These are phyloP conservation scores for Caenorhabditis imperialis DNA, from an alignment of 2,888 invertebrate genomes.

Conservation along the genomic window DNA sequence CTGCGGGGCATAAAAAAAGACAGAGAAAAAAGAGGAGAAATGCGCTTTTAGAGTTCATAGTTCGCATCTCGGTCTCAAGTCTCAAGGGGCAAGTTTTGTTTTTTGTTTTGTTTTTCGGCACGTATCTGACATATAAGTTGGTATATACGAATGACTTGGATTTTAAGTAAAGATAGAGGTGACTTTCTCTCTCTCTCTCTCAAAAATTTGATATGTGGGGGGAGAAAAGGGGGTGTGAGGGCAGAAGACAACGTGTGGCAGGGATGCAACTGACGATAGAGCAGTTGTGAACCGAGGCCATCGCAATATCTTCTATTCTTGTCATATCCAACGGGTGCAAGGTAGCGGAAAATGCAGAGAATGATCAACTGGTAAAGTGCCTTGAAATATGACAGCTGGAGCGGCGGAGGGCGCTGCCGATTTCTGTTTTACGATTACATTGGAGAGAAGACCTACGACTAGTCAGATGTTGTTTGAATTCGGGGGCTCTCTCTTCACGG, in stretches of 20 bases:
- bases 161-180: slow-evolving; percentile 48
- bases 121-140: slow-evolving; percentile 16
- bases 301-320: slow-evolving; percentile 36
- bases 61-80: slow-evolving; percentile 17
- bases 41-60: slow-evolving; percentile 41
- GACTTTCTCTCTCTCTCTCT: slow-evolving; percentile 6
- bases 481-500: background rate
- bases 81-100: slow-evolving; percentile 14
- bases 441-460: no score
- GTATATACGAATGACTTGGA: slow-evolving; percentile 20
- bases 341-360: slow-evolving; percentile 47
- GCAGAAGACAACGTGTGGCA: no score
- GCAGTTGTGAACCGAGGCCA: slow-evolving; percentile 31
- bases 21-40: slow-evolving; percentile 8
- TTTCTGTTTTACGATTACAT: slow-evolving; percentile 1
- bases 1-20: background rate
- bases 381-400: slow-evolving; percentile 22
- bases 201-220: slow-evolving; percentile 49
- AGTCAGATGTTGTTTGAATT: no score
- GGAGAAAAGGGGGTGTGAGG: slow-evolving; percentile 21
- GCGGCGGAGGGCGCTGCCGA: no score
- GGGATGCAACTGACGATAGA: slow-evolving; percentile 22
- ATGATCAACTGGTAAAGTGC: slow-evolving; percentile 51
- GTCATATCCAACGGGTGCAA: slow-evolving; percentile 42
- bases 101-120: slow-evolving; percentile 21